Evolutionary conservation across 2,113 vertebrate genomes (phyloP).

Genomic region (Odocoileus virginianus): DNA sequence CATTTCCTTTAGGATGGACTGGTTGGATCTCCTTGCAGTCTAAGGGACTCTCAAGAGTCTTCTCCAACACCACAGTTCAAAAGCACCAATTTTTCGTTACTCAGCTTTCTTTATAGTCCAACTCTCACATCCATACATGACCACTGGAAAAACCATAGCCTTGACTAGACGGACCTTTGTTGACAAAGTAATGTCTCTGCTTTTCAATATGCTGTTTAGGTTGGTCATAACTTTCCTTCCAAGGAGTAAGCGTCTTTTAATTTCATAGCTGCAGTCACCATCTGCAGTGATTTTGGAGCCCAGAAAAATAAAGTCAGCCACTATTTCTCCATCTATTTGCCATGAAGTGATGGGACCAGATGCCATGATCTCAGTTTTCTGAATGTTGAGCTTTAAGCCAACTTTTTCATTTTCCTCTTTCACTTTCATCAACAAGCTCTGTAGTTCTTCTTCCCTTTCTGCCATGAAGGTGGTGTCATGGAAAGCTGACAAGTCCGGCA

Average conservation of each 20-base stretch:
- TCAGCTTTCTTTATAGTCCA: not conserved
- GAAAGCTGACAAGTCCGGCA: not conserved
- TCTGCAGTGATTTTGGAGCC: not conserved
- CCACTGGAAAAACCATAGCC: not conserved
- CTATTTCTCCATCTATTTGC: not conserved
- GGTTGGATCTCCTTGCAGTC: not conserved
- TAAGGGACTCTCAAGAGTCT: not conserved
- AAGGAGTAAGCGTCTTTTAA: not conserved
- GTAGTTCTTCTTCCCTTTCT: not conserved
- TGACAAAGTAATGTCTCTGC: not conserved
- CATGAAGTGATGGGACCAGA: not conserved
- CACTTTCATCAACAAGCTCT: not conserved
- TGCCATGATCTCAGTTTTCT: not conserved
- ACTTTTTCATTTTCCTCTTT: not conserved
- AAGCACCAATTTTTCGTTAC: rapidly evolving
- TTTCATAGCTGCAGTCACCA: not conserved
- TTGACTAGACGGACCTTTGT: not conserved
- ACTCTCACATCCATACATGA: not conserved
- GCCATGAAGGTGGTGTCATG: not conserved
- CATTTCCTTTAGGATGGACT: not conserved
- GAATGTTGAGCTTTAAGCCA: not conserved
- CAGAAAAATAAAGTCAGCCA: not conserved
- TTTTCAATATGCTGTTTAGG: not conserved
- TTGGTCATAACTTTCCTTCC: not conserved
- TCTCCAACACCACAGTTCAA: not conserved